Conservation (phyloP, 2,113 vertebrate species). For the Actinemys pallida region DNA sequence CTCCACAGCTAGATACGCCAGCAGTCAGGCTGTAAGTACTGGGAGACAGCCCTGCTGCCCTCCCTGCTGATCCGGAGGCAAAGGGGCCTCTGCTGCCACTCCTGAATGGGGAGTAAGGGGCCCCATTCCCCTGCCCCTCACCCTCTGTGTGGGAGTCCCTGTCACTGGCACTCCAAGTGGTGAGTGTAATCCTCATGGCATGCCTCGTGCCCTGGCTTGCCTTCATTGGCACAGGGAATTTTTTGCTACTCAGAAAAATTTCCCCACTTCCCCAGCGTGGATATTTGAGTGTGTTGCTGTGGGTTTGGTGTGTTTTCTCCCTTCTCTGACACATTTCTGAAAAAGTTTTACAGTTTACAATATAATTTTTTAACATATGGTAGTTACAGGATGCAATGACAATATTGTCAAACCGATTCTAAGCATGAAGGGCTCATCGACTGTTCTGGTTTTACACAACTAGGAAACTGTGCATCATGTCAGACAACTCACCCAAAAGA, state of each 20-base stretch:
- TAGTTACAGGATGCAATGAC: neutral
- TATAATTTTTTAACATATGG: neutral
- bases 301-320: neutral
- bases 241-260: neutral
- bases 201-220: neutral
- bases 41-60: neutral
- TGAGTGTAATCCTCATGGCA: neutral
- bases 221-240: neutral
- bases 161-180: neutral
- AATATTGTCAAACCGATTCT: neutral
- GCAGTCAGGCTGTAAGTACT: neutral
- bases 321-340: neutral
- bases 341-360: neutral
- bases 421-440: neutral
- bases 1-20: neutral
- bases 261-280: no score
- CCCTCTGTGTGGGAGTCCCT: neutral
- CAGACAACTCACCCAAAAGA: neutral
- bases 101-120: neutral
- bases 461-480: neutral
- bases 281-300: neutral
- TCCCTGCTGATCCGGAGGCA: neutral
- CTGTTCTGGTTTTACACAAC: neutral
- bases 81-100: neutral
- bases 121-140: neutral